Evolutionary conservation across 2,113 vertebrate genomes (phyloP).

Genomic region (Oryzias woworae): DNA sequence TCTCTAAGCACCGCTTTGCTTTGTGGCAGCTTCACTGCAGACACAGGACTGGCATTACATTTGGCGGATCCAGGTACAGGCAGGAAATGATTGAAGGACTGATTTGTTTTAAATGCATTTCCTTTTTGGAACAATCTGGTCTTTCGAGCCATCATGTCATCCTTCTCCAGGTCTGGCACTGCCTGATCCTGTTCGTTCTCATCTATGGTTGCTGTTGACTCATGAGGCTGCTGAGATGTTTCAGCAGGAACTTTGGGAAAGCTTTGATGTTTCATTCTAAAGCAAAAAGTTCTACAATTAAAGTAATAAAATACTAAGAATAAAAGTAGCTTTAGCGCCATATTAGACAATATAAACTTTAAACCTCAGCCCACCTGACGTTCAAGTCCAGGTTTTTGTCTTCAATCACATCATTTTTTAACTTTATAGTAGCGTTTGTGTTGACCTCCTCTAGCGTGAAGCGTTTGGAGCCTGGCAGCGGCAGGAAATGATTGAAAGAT

Average conservation of each 20-base stretch:
- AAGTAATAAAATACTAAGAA: conserved; percentile 27
- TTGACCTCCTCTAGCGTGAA: conserved; percentile 33
- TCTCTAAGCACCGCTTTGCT: conserved; percentile 34
- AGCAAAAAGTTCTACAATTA: conserved; percentile 42
- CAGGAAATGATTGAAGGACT: conserved; percentile 69
- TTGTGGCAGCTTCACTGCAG: conserved; percentile 27
- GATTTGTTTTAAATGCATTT: conserved; percentile 11
- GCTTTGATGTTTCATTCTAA: conserved; percentile 58
- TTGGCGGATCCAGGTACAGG: conserved; percentile 70
- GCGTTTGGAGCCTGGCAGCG: conserved; percentile 56
- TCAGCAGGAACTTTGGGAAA: conserved; percentile 33
- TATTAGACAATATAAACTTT: conserved; percentile 22
- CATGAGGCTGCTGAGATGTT: conserved; percentile 29
- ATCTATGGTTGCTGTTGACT: conserved; percentile 36
- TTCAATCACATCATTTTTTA: conserved; percentile 36
- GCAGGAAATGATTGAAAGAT: conserved; percentile 69
- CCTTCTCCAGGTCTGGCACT: conserved; percentile 76
- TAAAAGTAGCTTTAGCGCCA: conserved; percentile 21
- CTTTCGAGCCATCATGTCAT: conserved; percentile 82
- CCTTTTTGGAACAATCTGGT: conserved; percentile 68
- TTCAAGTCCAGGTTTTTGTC: conserved; percentile 34
- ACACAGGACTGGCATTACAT: conserved; percentile 37
- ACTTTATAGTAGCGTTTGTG: conserved; percentile 38
- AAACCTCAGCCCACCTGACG: conserved; percentile 61
- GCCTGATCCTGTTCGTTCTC: conserved; percentile 40